Base-by-base conservation (phyloP, 2,797 vertebrate genomes). In the Anguilla anguilla region DNA sequence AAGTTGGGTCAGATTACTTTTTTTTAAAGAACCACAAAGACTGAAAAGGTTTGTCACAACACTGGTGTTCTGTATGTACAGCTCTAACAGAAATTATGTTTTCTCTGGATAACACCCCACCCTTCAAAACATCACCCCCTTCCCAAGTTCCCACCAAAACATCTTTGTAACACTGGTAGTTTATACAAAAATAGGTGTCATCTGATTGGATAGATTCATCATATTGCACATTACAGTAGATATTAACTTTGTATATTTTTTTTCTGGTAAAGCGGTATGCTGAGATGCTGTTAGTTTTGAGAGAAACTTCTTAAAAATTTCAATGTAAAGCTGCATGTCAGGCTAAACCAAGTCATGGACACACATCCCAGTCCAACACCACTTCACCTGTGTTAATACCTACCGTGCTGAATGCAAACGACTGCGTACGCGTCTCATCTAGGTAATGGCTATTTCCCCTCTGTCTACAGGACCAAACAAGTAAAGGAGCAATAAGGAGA, bases 371-470 rank as follows among this genome's bases (percentile, higher is more conserved):
- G 1, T 84, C 15, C 82, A 35, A 31, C 82, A 55, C 19, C 53
- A 84, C 11, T 31, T 53, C 6, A 28, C 19, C 13, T 10, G 53
- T 31, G n/a, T 55, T 87, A 84, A 87, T 84, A 83, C 87, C 83
- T 53, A 49, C 83, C 84, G 83, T 57, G 53, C 83, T 64, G 19
- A 64, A 85, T 59, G 83, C 87, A 84, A 72, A 61, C 51, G 31
- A 51, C 77, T 81, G 77, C 6, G 2, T 81, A 25, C 4, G 39
- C 43, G 0, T 51, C 79, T 82, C 61, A 31, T 83, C 82, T 84
- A 59, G 84, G 13, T 59, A 84, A 84, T 86, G 85, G 69, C 86
- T 87, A 83, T 79, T 88, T 88, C 69, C 55, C 28, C 74, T 85
- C 74, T 43, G 49, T 39, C 83, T 83, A 87, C 46, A 39, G 84